Evolutionary conservation across 2,113 vertebrate species (phyloP).

Genomic region (Lasiurus borealis): DNA sequence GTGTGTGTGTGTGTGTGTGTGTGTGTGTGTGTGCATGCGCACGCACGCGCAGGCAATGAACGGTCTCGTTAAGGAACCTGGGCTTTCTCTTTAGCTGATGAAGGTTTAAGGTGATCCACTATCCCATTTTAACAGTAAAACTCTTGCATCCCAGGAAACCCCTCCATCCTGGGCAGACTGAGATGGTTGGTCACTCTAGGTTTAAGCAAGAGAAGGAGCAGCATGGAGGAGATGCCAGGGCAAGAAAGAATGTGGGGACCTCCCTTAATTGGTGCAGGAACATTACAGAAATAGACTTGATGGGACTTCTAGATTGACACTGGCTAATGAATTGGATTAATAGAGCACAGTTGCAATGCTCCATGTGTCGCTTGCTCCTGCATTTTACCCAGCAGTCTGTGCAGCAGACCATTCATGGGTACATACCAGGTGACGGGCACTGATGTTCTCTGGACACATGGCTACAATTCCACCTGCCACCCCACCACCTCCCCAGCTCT

Average conservation of each 20-base stretch:
- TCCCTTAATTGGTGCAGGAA: not conserved
- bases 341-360: not conserved
- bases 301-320: not conserved
- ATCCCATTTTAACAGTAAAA: not conserved
- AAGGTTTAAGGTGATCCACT: not conserved
- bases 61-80: not conserved
- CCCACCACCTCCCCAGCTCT: not conserved
- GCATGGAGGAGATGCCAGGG: too few species aligned
- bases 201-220: not conserved
- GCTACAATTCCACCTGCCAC: not conserved
- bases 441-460: not conserved
- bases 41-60: not conserved
- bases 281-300: not conserved
- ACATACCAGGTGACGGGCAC: not conserved
- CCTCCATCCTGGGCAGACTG: not conserved
- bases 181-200: not conserved
- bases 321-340: not conserved
- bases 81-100: not conserved
- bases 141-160: not conserved
- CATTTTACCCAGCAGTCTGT: too few species aligned
- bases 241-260: not conserved
- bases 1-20: too few species aligned
- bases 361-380: rapidly evolving
- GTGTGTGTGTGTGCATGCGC: too few species aligned
- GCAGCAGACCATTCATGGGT: rapidly evolving